These are phyloP conservation scores for Scaeva pyrastri DNA, from an alignment of 2,888 invertebrate genomes.

Conservation along the genomic window DNA sequence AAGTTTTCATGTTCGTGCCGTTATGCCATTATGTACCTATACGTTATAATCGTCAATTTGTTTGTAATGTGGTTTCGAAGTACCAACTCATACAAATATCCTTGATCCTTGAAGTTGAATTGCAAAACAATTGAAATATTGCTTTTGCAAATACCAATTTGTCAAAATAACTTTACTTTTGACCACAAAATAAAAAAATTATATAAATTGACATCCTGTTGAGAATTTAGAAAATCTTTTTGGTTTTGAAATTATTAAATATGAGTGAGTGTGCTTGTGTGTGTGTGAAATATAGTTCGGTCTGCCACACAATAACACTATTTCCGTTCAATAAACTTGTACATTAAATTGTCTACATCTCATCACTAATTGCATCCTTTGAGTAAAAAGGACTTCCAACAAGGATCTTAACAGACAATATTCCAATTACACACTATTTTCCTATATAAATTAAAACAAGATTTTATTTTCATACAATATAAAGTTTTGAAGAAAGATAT, in stretches of 20 bases:
- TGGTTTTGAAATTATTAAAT: neutral
- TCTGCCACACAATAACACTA: neutral
- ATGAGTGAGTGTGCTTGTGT: neutral
- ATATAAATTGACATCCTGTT: neutral
- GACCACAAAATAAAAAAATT: neutral
- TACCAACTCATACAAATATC: neutral
- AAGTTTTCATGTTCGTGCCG: neutral
- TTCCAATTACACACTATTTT: neutral
- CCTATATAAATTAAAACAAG: neutral
- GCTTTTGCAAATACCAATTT: conserved; percentile 33
- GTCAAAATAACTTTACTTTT: conserved; percentile 29
- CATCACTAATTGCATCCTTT: conserved; percentile 50
- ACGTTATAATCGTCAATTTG: conserved; percentile 29
- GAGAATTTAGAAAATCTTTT: neutral
- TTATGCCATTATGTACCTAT: conserved; percentile 32
- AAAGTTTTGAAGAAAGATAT: neutral
- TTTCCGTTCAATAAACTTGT: conserved; percentile 8
- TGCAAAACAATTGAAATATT: neutral
- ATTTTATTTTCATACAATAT: neutral
- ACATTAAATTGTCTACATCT: conserved; percentile 20
- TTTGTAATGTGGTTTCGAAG: conserved; percentile 27
- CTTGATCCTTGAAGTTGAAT: neutral
- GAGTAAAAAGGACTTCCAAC: neutral
- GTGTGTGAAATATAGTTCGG: conserved; percentile 1
- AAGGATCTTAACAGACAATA: neutral